Percentiles rank a stretch among this genome's conserved stretches.
phyloP scores from a whole-genome alignment of 2,113 vertebrate genomes.

The Actinemys pallida region DNA sequence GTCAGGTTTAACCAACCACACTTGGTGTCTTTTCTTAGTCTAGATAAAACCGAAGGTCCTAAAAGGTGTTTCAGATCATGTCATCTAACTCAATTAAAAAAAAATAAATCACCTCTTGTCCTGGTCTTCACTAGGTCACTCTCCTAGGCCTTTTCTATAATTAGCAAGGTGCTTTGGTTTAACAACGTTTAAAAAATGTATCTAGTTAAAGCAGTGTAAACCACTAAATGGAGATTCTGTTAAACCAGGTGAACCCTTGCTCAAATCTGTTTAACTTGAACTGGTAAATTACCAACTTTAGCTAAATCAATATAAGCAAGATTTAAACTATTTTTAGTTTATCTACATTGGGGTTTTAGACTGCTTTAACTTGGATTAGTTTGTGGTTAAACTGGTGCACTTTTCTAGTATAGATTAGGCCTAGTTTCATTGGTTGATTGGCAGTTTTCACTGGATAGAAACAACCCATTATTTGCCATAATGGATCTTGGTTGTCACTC shows the following conservation, averaged over 20 bases:
- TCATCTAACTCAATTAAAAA: not conserved
- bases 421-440: no score
- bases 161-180: not conserved
- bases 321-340: not conserved
- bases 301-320: not conserved
- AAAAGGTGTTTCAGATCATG: not conserved
- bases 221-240: not conserved
- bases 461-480: no score
- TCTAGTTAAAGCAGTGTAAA: not conserved
- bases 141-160: not conserved
- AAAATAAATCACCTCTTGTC: not conserved
- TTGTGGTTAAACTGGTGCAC: no score
- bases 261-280: not conserved
- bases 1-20: not conserved
- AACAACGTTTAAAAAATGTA: not conserved
- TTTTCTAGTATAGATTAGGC: no score
- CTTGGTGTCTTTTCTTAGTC: not conserved
- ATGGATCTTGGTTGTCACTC: no score
- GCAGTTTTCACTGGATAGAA: no score
- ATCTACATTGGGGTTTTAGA: not conserved
- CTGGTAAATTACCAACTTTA: not conserved
- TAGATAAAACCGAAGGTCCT: not conserved
- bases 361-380: not conserved
- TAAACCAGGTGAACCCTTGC: not conserved
- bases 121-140: not conserved